Base-by-base conservation (phyloP, 2,113 vertebrate species). In the Platichthys flesus region DNA sequence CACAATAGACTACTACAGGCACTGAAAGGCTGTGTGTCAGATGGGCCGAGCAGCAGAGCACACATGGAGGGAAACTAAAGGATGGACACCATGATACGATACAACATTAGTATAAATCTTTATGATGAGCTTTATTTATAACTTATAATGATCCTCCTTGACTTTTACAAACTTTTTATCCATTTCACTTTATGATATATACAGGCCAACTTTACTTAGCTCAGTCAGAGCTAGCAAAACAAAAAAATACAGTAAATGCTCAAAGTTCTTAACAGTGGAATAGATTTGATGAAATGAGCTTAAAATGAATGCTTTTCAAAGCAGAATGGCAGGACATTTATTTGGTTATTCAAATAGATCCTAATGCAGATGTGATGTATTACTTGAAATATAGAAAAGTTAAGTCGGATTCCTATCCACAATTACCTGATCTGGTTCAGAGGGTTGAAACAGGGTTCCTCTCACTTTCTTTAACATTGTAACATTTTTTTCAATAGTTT, bases 21-120 rank as follows among this genome's bases (percentile, higher is more conserved):
- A 47, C 51, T 61, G 66, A 0, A 45, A 67, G 60, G n/a, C 55
- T 67, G 82, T 20, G 18, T 7, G 49, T 78, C 55, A 67, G 57
- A 66, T 75, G 58, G 35, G 21, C 61, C 0, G n/a, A 71, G 24
- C n/a, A 69, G 26, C 37, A 45, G n/a, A 16, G 21, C 14, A 62
- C 62, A 64, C 45, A 47, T 61, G 51, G 67, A 35, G 70, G 23
- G 20, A 24, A 51, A 52, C 31, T 28, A 24, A 57, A 21, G 51
- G 26, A 66, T 18, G 4, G 23, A 72, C 37, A 40, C 40, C 12
- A 63, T 49, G 9, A 40, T 40, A 56, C 4, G 16, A 49, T 26
- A 45, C 6, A 1, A n/a, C 2, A 9, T 4, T 18, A 49, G 1
- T 18, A 6, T 15, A 16, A 6, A 49, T 49, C 45, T 18, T 16